Percentiles rank a stretch among this genome's conserved stretches.
Evolutionary conservation across 2,113 vertebrate genomes (phyloP).

Genomic region (Dromas ardeola): DNA sequence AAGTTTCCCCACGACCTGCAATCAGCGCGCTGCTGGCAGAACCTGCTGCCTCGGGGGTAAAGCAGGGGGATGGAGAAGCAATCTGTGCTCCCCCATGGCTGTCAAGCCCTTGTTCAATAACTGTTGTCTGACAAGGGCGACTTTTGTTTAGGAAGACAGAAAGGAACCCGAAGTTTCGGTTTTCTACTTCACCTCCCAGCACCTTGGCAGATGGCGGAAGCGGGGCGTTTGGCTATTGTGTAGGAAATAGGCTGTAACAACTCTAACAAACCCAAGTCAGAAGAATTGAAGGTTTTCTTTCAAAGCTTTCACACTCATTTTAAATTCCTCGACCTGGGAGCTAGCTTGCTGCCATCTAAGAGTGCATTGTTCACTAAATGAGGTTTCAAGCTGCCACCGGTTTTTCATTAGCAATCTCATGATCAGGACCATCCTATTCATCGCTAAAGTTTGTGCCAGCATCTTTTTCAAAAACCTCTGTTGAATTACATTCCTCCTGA

Average conservation of each 20-base stretch:
- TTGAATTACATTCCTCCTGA: neutral
- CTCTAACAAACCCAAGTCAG: neutral
- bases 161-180: neutral
- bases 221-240: neutral
- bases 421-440: neutral
- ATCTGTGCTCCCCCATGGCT: neutral
- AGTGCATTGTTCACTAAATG: neutral
- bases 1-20: rapidly evolving
- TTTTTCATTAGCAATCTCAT: neutral
- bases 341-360: neutral
- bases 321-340: neutral
- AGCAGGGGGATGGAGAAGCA: neutral
- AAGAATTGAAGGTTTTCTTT: neutral
- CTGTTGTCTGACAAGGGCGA: neutral
- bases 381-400: neutral
- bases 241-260: neutral
- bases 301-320: neutral
- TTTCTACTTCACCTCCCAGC: neutral
- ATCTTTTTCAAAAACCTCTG: neutral
- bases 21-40: rapidly evolving
- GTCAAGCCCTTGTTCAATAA: too few relatives aligned
- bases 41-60: rapidly evolving
- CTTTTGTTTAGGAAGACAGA: neutral
- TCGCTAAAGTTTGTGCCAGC: neutral
- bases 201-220: neutral